Conservation (phyloP, 2,797 vertebrate species). For the Pristis pectinata region DNA sequence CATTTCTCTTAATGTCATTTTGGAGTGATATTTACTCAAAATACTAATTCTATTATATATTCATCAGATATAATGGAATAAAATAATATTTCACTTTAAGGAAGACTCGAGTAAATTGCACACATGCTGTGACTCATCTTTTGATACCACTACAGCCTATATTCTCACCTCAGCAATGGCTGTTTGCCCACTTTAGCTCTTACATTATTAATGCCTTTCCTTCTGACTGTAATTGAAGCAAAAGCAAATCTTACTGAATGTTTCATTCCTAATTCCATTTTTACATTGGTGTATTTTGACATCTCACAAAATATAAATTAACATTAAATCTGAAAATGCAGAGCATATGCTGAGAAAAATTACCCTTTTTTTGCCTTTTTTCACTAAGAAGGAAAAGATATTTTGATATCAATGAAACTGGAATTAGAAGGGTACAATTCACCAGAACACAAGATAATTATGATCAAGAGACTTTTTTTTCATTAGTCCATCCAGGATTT, state of each 20-base stretch:
- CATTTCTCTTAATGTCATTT: conserved; percentile 9
- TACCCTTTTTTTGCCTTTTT: no score
- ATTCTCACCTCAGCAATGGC: background rate
- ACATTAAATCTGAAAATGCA: background rate
- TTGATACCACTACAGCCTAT: background rate
- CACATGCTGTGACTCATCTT: conserved; percentile 3
- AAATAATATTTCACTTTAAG: background rate
- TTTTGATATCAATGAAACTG: background rate
- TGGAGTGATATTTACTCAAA: background rate
- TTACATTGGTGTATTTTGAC: background rate
- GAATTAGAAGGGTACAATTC: background rate
- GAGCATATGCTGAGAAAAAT: background rate
- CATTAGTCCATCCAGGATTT: background rate
- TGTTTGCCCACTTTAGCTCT: background rate
- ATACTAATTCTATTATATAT: background rate
- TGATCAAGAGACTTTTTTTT: background rate
- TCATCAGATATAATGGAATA: background rate
- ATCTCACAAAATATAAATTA: background rate
- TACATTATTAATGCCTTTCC: background rate
- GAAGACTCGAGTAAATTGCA: background rate
- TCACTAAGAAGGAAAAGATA: no score
- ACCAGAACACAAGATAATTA: background rate
- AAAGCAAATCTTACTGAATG: background rate
- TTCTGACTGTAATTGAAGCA: background rate
- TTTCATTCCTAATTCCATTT: background rate